These are phyloP conservation scores for Helostoma temminkii DNA, from an alignment of 2,797 vertebrate species.

Conservation along the genomic window DNA sequence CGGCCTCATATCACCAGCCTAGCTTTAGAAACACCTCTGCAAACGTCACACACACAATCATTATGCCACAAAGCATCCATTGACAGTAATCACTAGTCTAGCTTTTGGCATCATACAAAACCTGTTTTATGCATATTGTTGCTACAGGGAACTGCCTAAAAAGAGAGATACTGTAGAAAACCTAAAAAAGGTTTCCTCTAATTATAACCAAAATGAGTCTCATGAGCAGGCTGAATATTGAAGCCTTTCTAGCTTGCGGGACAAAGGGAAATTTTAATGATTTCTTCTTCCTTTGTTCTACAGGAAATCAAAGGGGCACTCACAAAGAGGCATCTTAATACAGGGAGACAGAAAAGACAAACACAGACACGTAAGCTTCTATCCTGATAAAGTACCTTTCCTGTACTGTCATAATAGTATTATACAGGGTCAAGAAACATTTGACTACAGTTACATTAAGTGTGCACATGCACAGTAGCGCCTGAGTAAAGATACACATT, in stretches of 20 bases:
- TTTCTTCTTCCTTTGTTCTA: conserved; percentile 43
- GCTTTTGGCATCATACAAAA: conserved; percentile 61
- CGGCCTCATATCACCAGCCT: conserved; percentile 58
- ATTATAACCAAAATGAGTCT: conserved; percentile 53
- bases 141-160: conserved; percentile 42
- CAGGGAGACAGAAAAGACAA: not conserved
- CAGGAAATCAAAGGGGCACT: conserved; percentile 45
- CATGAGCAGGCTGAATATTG: conserved; percentile 24
- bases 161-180: conserved; percentile 35
- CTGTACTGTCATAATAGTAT: not conserved
- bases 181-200: conserved; percentile 48
- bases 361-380: not conserved
- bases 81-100: conserved; percentile 64
- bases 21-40: conserved; percentile 54
- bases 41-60: conserved; percentile 42
- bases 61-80: conserved; percentile 54
- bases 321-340: conserved; percentile 8
- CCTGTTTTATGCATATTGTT: conserved; percentile 45
- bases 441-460: conserved; percentile 20
- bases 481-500: conserved; percentile 44
- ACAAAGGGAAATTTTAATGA: conserved; percentile 23
- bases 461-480: conserved; percentile 28
- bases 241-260: conserved; percentile 27
- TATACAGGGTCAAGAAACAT: conserved; percentile 8
- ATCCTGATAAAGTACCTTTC: not conserved